These are phyloP conservation scores for Leucania comma DNA, from an alignment of 2,888 invertebrate genomes.

Conservation along the genomic window DNA sequence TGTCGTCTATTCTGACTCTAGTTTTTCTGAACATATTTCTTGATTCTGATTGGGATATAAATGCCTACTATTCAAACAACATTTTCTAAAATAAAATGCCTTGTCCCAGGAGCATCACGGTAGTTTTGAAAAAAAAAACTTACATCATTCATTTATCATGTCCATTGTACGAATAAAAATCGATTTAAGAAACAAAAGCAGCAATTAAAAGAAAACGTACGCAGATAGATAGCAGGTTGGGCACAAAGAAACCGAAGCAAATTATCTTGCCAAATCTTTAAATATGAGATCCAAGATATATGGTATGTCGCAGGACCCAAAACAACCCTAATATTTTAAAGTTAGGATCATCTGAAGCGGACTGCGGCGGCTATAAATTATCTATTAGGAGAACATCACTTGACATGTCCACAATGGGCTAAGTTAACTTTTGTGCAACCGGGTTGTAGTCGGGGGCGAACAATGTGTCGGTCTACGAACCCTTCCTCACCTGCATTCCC, in stretches of 20 bases:
- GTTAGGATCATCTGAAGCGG: constrained; percentile 74
- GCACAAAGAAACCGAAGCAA: constrained; percentile 76
- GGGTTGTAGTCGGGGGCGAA: constrained; percentile 78
- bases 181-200: constrained; percentile 57
- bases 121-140: constrained; percentile 22
- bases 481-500: constrained; percentile 90
- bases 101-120: neutral
- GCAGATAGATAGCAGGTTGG: constrained; percentile 55
- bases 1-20: too few relatives aligned
- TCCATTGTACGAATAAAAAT: constrained; percentile 51
- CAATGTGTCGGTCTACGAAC: constrained; percentile 77
- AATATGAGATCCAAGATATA: constrained; percentile 75
- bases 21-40: neutral
- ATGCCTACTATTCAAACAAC: constrained; percentile 6
- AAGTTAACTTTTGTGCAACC: constrained; percentile 89
- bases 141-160: constrained; percentile 47
- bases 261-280: constrained; percentile 82
- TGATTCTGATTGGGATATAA: neutral
- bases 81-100: neutral
- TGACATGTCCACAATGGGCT: constrained; percentile 86
- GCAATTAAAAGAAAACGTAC: constrained; percentile 59
- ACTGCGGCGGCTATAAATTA: constrained; percentile 87
- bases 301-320: constrained; percentile 74
- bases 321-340: constrained; percentile 88
- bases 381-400: constrained; percentile 88